A percentile compares a stretch with the other conserved stretches of the same genome.
These are phyloP conservation scores for Salvelinus fontinalis DNA, from an alignment of 2,113 vertebrate genomes.

Conservation along the genomic window DNA sequence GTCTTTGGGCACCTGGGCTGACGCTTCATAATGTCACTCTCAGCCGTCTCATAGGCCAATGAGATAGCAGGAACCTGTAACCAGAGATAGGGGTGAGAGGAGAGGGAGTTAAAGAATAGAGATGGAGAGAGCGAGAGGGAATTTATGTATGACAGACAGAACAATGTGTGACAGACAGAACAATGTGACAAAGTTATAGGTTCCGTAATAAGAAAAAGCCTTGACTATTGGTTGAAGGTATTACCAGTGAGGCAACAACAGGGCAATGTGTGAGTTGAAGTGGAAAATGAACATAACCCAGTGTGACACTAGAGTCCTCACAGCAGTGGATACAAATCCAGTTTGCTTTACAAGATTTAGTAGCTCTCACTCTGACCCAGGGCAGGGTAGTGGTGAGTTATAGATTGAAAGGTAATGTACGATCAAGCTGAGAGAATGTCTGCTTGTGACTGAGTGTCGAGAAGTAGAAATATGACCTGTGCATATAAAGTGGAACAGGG, in stretches of 20 bases:
- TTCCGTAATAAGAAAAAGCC: constrained; percentile 52
- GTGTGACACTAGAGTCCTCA: constrained; percentile 38
- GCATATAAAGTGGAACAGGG: too few species aligned
- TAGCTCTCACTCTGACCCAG: constrained; percentile 31
- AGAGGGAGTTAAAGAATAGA: constrained; percentile 8
- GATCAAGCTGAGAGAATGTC: background rate
- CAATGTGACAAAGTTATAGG: too few species aligned
- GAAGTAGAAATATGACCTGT: too few species aligned
- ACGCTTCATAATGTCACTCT: constrained; percentile 96
- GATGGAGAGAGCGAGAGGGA: background rate
- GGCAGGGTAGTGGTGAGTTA: background rate
- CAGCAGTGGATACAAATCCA: constrained; percentile 52
- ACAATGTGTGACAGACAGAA: constrained; percentile 29
- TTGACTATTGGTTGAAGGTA: background rate
- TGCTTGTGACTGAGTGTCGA: background rate
- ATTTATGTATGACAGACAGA: constrained; percentile 29
- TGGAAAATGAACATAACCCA: constrained; percentile 36
- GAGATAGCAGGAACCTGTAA: constrained; percentile 90
- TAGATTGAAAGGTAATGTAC: background rate
- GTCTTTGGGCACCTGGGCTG: constrained; percentile 85
- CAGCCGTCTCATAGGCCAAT: constrained; percentile 89
- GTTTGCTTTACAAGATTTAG: constrained; percentile 42
- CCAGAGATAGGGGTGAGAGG: background rate
- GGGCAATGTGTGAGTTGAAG: constrained; percentile 57
- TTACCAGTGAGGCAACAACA: constrained; percentile 43